Evolutionary conservation across 2,888 invertebrate species (phyloP).

Genomic region (Trissonchulus sp.): DNA sequence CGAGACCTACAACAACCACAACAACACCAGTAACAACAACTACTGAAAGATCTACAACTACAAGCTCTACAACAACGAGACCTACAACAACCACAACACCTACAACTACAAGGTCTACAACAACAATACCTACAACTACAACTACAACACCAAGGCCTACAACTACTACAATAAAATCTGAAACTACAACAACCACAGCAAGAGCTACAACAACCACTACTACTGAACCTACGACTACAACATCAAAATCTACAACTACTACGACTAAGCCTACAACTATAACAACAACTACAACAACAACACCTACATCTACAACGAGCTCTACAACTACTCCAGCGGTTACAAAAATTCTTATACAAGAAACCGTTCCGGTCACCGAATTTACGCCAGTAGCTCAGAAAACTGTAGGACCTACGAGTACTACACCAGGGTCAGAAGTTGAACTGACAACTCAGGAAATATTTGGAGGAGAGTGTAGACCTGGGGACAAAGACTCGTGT

Average conservation of each 20-base stretch:
- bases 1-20: not conserved
- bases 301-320: not conserved
- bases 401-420: not conserved
- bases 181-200: constrained; percentile 3
- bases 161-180: constrained; percentile 4
- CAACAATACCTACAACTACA: not conserved
- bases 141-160: not conserved
- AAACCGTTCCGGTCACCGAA: not conserved
- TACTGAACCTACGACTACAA: not conserved
- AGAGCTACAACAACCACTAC: constrained; percentile 12
- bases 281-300: constrained; percentile 6
- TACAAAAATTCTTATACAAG: not conserved
- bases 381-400: not conserved
- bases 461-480: not conserved
- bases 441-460: not conserved
- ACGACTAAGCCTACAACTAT: not conserved
- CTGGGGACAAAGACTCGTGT: constrained; percentile 5
- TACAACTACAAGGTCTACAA: not conserved
- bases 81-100: not conserved
- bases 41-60: not conserved
- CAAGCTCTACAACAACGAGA: not conserved
- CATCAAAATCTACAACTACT: constrained; percentile 9
- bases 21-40: not conserved
- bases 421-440: not conserved
- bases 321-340: constrained; percentile 2